Base-by-base conservation (phyloP, 2,113 vertebrate genomes). In the Epinephelus cyanopodus region DNA sequence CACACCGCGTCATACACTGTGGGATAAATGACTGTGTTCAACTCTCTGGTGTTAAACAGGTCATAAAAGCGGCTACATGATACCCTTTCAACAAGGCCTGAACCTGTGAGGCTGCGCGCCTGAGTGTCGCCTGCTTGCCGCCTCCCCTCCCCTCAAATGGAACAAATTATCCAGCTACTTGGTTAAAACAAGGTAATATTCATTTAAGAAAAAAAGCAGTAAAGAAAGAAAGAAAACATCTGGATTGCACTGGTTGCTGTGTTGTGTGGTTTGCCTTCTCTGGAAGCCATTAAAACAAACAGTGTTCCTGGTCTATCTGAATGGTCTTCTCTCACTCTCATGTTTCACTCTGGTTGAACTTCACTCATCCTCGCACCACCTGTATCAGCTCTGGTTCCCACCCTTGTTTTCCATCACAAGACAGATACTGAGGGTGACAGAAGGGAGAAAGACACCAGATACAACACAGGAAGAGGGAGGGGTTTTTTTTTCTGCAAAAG, bases 211-310 rank as follows among this genome's bases (percentile, higher is more conserved):
- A 53, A 15, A 72, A 76, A 81, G 72, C 64, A 50, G 76, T 23
- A 15, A 5, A 76, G 82, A 83, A 70, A 80, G 79, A 88, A 39
- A 66, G 39, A 64, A 81, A 69, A 81, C 91, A 93, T 92, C 87
- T 92, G 92, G 86, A 68, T 50, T n/a, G 58, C 23, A 17, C 57
- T 81, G 54, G 48, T 82, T 89, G 48, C 79, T 91, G 90, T n/a
- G n/a, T n/a, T n/a, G n/a, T n/a, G n/a, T n/a, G n/a, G n/a, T 92
- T 92, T 90, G 88, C 77, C 87, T 90, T 83, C 83, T 91, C 92
- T 94, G 93, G 92, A 92, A 93, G 88, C 89, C 74, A 94, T 93
- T 92, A 92, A 72, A 76, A 86, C 85, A 90, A 93, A 92, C 84
- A 67, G 64, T 66, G 80, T 84, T 85, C 74, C 76, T 83, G 42